Conservation (phyloP, 2,113 vertebrate genomes). For the Reinhardtius hippoglossoides region DNA sequence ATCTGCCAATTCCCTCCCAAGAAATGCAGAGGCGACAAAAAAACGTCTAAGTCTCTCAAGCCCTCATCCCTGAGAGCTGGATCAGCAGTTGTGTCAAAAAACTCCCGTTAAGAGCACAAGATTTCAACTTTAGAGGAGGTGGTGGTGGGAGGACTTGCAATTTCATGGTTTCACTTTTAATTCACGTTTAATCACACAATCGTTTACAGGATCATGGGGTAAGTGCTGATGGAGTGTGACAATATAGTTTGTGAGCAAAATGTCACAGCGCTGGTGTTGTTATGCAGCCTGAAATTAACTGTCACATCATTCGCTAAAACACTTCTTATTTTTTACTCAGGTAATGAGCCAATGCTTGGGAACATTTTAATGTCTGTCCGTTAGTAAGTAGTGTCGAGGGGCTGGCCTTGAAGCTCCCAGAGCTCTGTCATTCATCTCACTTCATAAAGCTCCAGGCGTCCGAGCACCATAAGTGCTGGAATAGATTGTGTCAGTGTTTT, state of each 20-base stretch:
- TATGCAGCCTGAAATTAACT: constrained; percentile 54
- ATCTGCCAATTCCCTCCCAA: constrained; percentile 83
- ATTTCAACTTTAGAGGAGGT: constrained; percentile 73
- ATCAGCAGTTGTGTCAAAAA: constrained; percentile 81
- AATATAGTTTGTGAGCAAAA: constrained; percentile 49
- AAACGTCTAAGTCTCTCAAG: constrained; percentile 77
- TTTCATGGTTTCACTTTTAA: constrained; percentile 76
- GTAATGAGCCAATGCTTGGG: constrained; percentile 52
- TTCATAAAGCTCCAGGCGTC: constrained; percentile 68
- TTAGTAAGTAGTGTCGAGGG: constrained; percentile 40
- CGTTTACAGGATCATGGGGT: constrained; percentile 50
- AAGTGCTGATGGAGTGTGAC: constrained; percentile 53
- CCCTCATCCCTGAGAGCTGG: constrained; percentile 79
- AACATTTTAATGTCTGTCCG: constrained; percentile 33
- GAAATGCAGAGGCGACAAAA: constrained; percentile 81
- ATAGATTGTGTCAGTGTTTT: constrained; percentile 58
- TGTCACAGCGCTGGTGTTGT: constrained; percentile 45
- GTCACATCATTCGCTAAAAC: constrained; percentile 47
- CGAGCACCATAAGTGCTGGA: constrained; percentile 60
- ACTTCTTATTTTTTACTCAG: constrained; percentile 45
- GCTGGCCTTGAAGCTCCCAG: constrained; percentile 59
- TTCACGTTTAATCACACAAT: constrained; percentile 72
- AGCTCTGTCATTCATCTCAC: constrained; percentile 60
- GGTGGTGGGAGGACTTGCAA: constrained; percentile 42
- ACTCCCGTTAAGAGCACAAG: constrained; percentile 69